phyloP scores from a whole-genome alignment of 2,888 invertebrate genomes.

The Heliconius ismenius region DNA sequence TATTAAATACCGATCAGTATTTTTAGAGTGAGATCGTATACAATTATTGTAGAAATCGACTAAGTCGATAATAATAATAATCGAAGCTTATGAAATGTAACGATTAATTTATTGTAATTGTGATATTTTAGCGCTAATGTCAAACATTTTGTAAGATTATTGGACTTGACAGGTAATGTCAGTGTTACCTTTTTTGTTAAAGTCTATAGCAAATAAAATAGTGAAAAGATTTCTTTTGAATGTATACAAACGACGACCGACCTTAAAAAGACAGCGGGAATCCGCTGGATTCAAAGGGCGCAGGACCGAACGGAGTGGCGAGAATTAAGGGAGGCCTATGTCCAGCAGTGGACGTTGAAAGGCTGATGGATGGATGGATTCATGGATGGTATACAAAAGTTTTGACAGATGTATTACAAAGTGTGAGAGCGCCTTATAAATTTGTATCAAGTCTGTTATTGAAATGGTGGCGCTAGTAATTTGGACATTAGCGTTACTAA shows the following conservation, averaged over 20 bases:
- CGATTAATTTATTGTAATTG: conserved; percentile 29
- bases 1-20: conserved; percentile 37
- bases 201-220: conserved; percentile 14
- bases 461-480: neutral
- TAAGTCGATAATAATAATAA: conserved; percentile 54
- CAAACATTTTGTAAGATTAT: neutral
- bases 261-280: too few relatives aligned
- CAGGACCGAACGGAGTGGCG: too few relatives aligned
- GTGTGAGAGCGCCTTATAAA: neutral
- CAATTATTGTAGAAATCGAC: conserved; percentile 49
- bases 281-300: too few relatives aligned
- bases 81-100: conserved; percentile 53
- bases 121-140: conserved; percentile 21
- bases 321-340: too few relatives aligned
- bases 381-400: neutral
- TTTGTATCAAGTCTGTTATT: neutral
- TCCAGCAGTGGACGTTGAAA: too few relatives aligned
- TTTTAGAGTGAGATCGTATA: conserved; percentile 38
- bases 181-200: conserved; percentile 35
- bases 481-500: conserved; percentile 4
- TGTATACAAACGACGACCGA: neutral
- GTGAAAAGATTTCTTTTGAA: neutral
- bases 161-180: conserved; percentile 35
- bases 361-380: too few relatives aligned
- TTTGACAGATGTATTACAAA: conserved; percentile 3